Evolutionary conservation across 1,140 invertebrate species (phyloP).

Genomic region (Micrasema longulum): DNA sequence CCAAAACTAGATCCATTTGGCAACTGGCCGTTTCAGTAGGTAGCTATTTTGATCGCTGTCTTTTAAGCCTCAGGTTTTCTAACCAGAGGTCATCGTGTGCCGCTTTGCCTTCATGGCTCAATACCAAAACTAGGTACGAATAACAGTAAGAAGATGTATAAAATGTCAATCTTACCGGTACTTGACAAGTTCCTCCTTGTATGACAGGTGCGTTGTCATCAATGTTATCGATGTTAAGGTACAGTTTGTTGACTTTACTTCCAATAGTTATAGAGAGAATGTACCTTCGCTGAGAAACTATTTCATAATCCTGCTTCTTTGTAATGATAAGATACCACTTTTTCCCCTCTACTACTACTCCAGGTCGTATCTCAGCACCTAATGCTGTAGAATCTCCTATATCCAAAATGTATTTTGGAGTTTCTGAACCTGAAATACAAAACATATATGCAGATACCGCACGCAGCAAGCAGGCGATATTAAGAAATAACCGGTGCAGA

Average conservation of each 20-base stretch:
- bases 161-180: conserved; percentile 58
- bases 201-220: conserved; percentile 68
- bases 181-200: conserved; percentile 59
- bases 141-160: too few relatives aligned
- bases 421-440: conserved; percentile 54
- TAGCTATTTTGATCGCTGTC: too few relatives aligned
- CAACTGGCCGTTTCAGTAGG: too few relatives aligned
- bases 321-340: conserved; percentile 61
- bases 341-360: conserved; percentile 40
- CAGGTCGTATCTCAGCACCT: conserved; percentile 56
- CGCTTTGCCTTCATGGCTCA: too few relatives aligned
- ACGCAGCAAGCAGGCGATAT: too few relatives aligned
- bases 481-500: too few relatives aligned
- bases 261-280: conserved; percentile 56
- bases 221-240: conserved; percentile 65
- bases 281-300: conserved; percentile 60
- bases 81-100: too few relatives aligned
- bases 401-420: conserved; percentile 51
- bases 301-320: conserved; percentile 68
- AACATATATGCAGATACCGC: too few relatives aligned
- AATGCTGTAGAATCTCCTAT: conserved; percentile 56
- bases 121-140: too few relatives aligned
- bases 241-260: conserved; percentile 52
- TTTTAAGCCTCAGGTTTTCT: too few relatives aligned
- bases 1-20: too few relatives aligned